These are phyloP conservation scores for Hermaeophaga mercurialis DNA, from an alignment of 2,888 invertebrate species.

Conservation along the genomic window DNA sequence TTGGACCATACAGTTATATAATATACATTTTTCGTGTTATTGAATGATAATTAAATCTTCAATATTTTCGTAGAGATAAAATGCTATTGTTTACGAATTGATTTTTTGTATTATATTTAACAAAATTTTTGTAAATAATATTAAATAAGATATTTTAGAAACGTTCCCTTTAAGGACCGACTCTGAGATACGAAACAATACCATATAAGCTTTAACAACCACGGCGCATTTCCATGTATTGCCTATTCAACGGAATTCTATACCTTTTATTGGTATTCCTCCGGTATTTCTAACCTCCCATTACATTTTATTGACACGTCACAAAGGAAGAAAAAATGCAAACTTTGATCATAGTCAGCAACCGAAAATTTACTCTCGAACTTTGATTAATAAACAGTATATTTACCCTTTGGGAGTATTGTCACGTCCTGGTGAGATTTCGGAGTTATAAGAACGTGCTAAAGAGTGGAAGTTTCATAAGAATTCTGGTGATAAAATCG, in stretches of 20 bases:
- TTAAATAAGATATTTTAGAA: no score
- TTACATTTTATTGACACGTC: constrained; percentile 9
- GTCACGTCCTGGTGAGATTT: constrained; percentile 20
- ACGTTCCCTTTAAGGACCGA: no score
- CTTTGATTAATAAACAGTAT: constrained; percentile 22
- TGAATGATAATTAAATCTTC: no score
- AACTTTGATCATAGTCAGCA: constrained; percentile 11
- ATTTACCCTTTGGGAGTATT: constrained; percentile 17
- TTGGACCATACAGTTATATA: no score
- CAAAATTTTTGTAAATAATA: no score
- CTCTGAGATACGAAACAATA: neutral
- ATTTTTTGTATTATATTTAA: no score
- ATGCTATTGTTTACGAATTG: no score
- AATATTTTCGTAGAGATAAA: no score
- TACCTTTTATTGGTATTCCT: neutral
- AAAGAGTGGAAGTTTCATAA: constrained; percentile 30
- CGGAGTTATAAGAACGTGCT: constrained; percentile 22
- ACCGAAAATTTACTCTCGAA: neutral
- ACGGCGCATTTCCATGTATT: constrained; percentile 4
- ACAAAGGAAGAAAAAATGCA: constrained; percentile 13
- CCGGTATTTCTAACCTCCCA: constrained; percentile 2
- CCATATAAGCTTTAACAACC: neutral
- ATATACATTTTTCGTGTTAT: no score
- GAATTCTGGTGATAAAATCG: constrained; percentile 26
- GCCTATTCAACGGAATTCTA: constrained; percentile 4